Evolutionary conservation across 2,113 vertebrate genomes (phyloP).

Genomic region (Deroptyus accipitrinus): DNA sequence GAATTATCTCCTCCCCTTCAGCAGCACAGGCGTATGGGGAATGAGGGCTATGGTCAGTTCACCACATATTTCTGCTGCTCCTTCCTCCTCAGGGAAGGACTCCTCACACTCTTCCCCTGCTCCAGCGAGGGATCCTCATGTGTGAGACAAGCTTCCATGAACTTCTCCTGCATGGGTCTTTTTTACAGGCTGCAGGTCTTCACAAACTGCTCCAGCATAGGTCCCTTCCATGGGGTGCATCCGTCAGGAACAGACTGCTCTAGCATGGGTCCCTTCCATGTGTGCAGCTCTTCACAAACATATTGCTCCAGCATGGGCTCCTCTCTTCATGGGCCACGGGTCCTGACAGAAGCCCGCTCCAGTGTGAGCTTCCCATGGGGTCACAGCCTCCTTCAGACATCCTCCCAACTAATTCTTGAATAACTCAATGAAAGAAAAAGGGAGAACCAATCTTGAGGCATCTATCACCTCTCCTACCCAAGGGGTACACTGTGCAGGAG

Average conservation of each 20-base stretch:
- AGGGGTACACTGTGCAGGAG: neutral
- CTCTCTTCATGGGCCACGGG: neutral
- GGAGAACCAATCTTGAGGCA: neutral
- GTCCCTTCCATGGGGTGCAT: neutral
- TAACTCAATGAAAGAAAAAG: neutral
- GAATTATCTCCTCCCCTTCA: neutral
- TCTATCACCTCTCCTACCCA: neutral
- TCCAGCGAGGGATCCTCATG: rapidly evolving
- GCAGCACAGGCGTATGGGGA: neutral
- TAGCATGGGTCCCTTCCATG: rapidly evolving
- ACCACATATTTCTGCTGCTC: too few relatives aligned
- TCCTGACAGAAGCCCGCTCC: neutral
- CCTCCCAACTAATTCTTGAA: neutral
- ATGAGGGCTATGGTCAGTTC: neutral
- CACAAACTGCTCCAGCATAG: too few relatives aligned
- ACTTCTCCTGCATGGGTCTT: neutral
- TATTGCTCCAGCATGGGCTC: neutral
- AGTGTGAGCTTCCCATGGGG: neutral
- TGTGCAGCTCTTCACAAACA: neutral
- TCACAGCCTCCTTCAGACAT: neutral
- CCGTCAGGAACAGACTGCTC: neutral
- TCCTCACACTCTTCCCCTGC: neutral
- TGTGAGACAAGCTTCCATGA: neutral
- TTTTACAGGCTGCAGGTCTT: neutral
- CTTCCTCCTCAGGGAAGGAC: neutral